These are phyloP conservation scores for Drosophila fungiperda DNA, from an alignment of 2,888 invertebrate species.

Conservation along the genomic window DNA sequence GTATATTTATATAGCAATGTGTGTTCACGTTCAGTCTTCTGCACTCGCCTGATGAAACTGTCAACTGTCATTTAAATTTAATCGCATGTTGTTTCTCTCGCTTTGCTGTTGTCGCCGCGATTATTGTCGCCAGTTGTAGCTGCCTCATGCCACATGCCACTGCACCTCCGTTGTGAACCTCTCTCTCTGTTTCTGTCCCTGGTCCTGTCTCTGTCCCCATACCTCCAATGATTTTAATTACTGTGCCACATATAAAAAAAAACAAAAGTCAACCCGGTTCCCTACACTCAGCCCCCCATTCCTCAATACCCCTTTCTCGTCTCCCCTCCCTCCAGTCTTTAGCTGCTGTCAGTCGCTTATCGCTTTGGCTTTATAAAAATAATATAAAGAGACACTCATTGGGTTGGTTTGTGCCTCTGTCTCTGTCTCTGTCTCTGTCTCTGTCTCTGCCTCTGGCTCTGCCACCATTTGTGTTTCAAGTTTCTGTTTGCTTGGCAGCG, in stretches of 20 bases:
- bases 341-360: conserved; percentile 65
- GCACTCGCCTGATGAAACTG: conserved; percentile 70
- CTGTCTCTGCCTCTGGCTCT: neutral
- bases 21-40: conserved; percentile 50
- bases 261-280: conserved; percentile 45
- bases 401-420: conserved; percentile 26
- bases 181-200: too few relatives aligned
- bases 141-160: conserved; percentile 1
- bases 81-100: conserved; percentile 70
- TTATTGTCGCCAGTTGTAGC: conserved; percentile 66
- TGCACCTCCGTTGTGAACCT: neutral
- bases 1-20: conserved; percentile 25
- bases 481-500: conserved; percentile 43
- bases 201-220: neutral
- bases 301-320: neutral
- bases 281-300: neutral
- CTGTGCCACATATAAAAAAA: conserved; percentile 62
- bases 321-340: neutral
- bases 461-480: conserved; percentile 19
- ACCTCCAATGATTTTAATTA: conserved; percentile 59
- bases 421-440: neutral
- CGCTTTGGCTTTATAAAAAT: conserved; percentile 69
- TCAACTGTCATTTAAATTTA: conserved; percentile 80
- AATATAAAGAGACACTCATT: conserved; percentile 69
- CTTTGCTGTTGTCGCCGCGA: conserved; percentile 66